phyloP scores from a whole-genome alignment of 2,797 vertebrate genomes.

The Ctenochaetus hawaiiensis region DNA sequence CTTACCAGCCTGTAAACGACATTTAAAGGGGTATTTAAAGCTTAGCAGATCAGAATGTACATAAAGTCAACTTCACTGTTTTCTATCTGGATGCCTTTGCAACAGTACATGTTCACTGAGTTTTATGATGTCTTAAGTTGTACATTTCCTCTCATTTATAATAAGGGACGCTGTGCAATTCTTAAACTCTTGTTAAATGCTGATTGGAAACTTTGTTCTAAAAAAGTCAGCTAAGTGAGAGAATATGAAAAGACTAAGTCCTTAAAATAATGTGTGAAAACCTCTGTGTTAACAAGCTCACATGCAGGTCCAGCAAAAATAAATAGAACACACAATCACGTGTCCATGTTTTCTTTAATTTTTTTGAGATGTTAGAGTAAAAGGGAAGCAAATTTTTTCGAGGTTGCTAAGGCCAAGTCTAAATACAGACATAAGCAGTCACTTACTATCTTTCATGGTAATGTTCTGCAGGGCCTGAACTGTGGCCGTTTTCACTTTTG shows the following conservation, averaged over 20 bases:
- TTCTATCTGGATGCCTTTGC: background rate
- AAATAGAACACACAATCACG: background rate
- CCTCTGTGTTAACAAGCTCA: background rate
- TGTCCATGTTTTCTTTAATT: background rate
- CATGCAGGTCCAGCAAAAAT: background rate
- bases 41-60: slow-evolving; percentile 3
- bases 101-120: background rate
- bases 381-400: background rate
- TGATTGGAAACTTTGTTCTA: slow-evolving; percentile 6
- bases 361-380: background rate
- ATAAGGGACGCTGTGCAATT: background rate
- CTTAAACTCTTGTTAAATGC: background rate
- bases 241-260: background rate
- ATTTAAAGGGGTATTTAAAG: slow-evolving; percentile 22
- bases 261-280: slow-evolving; percentile 9
- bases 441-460: background rate
- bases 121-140: background rate
- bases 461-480: slow-evolving; percentile 2
- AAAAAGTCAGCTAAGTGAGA: background rate
- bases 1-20: background rate
- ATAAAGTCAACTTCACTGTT: background rate
- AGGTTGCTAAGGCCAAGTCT: background rate
- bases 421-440: background rate
- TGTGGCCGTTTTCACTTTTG: background rate
- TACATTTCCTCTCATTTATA: background rate